phyloP scores from a whole-genome alignment of 1,140 invertebrate genomes.

The Pseudobourletiella spinata region DNA sequence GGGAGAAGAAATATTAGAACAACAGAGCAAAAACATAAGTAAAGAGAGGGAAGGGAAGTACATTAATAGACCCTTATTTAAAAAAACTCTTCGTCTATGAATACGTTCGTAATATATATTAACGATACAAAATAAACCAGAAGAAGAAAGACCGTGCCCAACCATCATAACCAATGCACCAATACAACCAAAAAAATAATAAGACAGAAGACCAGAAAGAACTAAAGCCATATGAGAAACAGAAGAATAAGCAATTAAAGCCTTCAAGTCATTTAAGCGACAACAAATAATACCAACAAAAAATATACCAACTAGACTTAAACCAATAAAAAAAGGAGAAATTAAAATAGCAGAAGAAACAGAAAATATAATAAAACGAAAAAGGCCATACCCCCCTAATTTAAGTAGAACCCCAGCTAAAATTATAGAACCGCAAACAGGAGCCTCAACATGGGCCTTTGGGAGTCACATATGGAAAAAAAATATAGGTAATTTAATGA shows the following conservation, averaged over 20 bases:
- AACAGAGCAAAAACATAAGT: constrained; percentile 27
- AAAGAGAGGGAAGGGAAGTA: too few relatives aligned
- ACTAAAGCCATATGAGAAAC: constrained; percentile 51
- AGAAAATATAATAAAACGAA: constrained; percentile 41
- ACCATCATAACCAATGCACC: constrained; percentile 52
- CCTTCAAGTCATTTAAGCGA: constrained; percentile 51
- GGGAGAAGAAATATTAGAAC: constrained; percentile 29
- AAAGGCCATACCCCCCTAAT: constrained; percentile 54
- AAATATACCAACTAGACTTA: constrained; percentile 48
- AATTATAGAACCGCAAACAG: constrained; percentile 44
- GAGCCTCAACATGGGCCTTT: constrained; percentile 61
- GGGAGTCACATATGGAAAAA: constrained; percentile 59
- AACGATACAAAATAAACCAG: constrained; percentile 56
- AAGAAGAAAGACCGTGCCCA: constrained; percentile 53
- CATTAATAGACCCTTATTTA: constrained; percentile 45
- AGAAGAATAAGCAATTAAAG: constrained; percentile 55
- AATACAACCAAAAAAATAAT: constrained; percentile 43
- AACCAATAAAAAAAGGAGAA: constrained; percentile 44
- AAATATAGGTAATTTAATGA: constrained; percentile 61
- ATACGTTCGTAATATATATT: constrained; percentile 53
- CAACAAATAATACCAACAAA: constrained; percentile 49
- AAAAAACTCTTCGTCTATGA: constrained; percentile 41
- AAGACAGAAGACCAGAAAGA: constrained; percentile 44
- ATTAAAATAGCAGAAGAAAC: not conserved
- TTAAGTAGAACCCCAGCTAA: constrained; percentile 59